Conservation (phyloP, 1,140 invertebrate species). For the Apis dorsata region DNA sequence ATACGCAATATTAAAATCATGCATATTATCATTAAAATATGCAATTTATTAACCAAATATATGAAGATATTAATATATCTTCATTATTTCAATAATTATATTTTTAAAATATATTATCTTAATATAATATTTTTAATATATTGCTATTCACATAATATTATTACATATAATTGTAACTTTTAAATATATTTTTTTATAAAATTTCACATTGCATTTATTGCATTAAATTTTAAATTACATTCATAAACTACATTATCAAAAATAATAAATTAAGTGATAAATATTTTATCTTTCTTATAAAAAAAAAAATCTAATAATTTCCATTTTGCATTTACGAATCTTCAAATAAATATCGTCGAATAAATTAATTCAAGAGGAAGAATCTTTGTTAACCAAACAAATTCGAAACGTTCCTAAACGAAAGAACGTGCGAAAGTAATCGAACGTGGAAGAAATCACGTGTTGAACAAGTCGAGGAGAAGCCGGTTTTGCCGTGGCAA, state of each 20-base stretch:
- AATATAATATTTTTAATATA: no score
- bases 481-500: slow-evolving; percentile 65
- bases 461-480: neutral
- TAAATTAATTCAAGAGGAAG: no score
- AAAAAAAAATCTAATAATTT: neutral
- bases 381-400: no score
- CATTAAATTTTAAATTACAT: no score
- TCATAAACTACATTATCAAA: no score
- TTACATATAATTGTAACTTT: no score
- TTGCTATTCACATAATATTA: no score
- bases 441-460: slow-evolving; percentile 2
- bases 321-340: neutral
- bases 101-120: no score
- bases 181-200: no score
- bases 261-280: neutral
- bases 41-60: neutral
- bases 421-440: neutral
- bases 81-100: no score
- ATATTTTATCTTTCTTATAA: neutral
- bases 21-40: neutral
- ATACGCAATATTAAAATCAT: neutral
- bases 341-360: neutral
- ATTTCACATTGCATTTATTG: no score
- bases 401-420: neutral
- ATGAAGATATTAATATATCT: neutral